Conservation (phyloP, 2,113 vertebrate species). For the Odobenus rosmarus region DNA sequence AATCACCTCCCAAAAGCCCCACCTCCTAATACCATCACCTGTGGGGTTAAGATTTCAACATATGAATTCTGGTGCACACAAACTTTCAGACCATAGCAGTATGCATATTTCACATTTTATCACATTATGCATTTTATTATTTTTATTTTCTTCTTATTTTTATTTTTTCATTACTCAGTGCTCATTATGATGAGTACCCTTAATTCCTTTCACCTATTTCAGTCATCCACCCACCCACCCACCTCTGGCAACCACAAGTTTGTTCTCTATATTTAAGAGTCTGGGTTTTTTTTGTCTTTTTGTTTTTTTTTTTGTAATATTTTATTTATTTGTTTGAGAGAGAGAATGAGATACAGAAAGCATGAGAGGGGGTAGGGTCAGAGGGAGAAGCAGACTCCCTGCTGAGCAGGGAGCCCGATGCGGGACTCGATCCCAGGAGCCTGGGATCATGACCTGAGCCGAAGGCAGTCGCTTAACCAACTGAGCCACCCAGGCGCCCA, state of each 20-base stretch:
- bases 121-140: background rate
- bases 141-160: background rate
- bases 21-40: background rate
- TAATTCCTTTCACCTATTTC: background rate
- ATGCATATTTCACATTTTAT: background rate
- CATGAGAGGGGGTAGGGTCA: too few species aligned
- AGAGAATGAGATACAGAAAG: too few species aligned
- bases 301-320: too few species aligned
- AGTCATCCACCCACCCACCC: background rate
- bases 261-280: background rate
- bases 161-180: background rate
- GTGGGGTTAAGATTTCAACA: background rate
- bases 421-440: too few species aligned
- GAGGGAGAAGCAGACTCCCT: too few species aligned
- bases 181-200: background rate
- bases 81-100: background rate
- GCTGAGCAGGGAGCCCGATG: too few species aligned
- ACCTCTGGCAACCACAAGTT: background rate
- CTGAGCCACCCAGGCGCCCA: too few species aligned
- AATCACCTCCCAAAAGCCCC: background rate
- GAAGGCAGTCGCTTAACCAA: too few species aligned
- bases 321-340: too few species aligned
- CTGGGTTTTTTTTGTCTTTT: too few species aligned
- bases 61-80: background rate
- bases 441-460: too few species aligned